phyloP scores from a whole-genome alignment of 30 jellyfish, hydroid and myxozoan genomes.

The Pseudorhiza aurosa region DNA sequence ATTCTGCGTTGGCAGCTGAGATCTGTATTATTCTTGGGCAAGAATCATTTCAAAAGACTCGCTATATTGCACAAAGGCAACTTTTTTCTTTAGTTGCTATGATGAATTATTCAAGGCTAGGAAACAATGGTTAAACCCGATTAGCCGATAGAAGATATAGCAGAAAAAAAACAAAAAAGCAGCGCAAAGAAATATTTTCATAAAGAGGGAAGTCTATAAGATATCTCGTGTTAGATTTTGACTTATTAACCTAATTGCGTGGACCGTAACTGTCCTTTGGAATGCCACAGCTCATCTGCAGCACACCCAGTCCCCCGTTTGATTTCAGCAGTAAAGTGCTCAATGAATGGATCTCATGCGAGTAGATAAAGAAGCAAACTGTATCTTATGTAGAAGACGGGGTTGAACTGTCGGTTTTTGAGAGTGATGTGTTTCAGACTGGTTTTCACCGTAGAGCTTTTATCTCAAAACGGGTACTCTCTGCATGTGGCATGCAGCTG shows the following conservation, averaged over 20 bases:
- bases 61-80: neutral
- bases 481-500: too few species aligned
- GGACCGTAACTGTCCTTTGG: too few species aligned
- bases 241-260: too few species aligned
- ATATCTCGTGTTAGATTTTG: neutral
- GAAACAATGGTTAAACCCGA: neutral
- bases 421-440: too few species aligned
- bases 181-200: neutral
- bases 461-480: too few species aligned
- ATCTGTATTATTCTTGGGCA: neutral
- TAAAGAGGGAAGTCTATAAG: neutral
- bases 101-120: neutral
- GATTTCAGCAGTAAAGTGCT: neutral
- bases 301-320: neutral
- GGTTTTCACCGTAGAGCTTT: too few species aligned
- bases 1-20: neutral
- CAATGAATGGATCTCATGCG: slow-evolving; percentile 2
- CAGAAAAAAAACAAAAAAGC: neutral
- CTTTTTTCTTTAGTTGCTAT: neutral
- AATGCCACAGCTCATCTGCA: too few species aligned
- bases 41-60: neutral
- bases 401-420: too few species aligned
- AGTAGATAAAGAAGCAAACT: too few species aligned
- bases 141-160: neutral
- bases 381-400: too few species aligned